Percentiles rank a stretch among this genome's conserved stretches.
Evolutionary conservation across 2,113 vertebrate genomes (phyloP).

Genomic region (Istiophorus platypterus): DNA sequence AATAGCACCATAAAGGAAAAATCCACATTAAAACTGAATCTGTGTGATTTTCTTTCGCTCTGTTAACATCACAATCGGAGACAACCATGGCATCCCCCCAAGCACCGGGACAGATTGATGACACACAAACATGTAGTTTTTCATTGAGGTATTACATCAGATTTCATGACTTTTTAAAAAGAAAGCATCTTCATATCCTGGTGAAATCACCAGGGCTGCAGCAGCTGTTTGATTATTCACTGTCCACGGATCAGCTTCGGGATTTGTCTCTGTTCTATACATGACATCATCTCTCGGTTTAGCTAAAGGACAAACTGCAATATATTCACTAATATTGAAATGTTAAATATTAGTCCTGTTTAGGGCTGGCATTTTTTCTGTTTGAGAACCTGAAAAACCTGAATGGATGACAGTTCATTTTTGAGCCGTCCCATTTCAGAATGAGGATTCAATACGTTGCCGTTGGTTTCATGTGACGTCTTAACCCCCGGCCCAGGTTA

Average conservation of each 20-base stretch:
- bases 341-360: neutral
- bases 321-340: neutral
- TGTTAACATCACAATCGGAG: neutral
- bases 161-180: neutral
- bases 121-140: fast-evolving
- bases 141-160: neutral
- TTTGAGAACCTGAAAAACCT: neutral
- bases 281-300: conserved; percentile 16
- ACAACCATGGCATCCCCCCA: neutral
- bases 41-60: neutral
- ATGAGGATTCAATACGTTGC: neutral
- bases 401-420: conserved; percentile 1
- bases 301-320: neutral
- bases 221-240: conserved; percentile 32
- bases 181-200: neutral
- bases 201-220: conserved; percentile 4
- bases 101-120: neutral
- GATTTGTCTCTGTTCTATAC: conserved; percentile 5
- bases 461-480: conserved; percentile 16
- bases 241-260: conserved; percentile 18
- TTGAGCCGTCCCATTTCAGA: neutral
- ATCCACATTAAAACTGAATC: neutral
- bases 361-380: neutral
- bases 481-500: neutral
- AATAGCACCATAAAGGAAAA: neutral